Conservation (phyloP, 30 jellyfish, hydroid and myxozoan species). For the Aurelia coerulea region DNA sequence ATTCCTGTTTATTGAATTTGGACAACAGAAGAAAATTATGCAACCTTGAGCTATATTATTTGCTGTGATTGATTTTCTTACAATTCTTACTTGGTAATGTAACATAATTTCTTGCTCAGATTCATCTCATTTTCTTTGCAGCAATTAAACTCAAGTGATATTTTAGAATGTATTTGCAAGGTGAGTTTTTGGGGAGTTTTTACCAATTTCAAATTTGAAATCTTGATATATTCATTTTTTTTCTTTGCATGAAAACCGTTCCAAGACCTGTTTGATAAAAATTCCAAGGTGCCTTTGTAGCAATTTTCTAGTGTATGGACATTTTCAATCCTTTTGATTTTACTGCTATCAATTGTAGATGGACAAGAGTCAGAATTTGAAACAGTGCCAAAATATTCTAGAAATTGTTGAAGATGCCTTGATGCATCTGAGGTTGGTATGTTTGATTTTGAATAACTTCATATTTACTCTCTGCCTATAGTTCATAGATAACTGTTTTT, state of each 20-base stretch:
- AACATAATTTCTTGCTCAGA: background rate
- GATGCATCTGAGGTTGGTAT: constrained; percentile 25
- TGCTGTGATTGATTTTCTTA: background rate
- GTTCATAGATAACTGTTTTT: background rate
- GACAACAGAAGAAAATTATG: too few species aligned
- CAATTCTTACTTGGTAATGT: background rate
- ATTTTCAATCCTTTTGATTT: background rate
- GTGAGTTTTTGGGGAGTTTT: background rate
- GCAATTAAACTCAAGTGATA: constrained; percentile 26
- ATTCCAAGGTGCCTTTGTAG: too few species aligned
- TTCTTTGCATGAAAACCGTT: too few species aligned
- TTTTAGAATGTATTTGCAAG: constrained; percentile 42
- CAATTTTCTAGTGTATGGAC: too few species aligned
- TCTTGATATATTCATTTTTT: background rate
- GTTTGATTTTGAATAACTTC: background rate
- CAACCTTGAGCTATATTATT: too few species aligned
- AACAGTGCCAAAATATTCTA: constrained; percentile 13
- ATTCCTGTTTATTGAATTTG: too few species aligned
- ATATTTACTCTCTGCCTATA: background rate
- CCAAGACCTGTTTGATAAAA: too few species aligned
- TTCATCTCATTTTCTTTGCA: background rate
- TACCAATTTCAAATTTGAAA: background rate
- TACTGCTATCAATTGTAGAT: background rate
- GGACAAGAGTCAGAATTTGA: constrained; percentile 4
- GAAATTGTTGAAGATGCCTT: constrained; percentile 40